Percentiles rank a stretch among this genome's conserved stretches.
These are phyloP conservation scores for Bombus vancouverensis DNA, from an alignment of 1,140 invertebrate genomes.

Conservation along the genomic window DNA sequence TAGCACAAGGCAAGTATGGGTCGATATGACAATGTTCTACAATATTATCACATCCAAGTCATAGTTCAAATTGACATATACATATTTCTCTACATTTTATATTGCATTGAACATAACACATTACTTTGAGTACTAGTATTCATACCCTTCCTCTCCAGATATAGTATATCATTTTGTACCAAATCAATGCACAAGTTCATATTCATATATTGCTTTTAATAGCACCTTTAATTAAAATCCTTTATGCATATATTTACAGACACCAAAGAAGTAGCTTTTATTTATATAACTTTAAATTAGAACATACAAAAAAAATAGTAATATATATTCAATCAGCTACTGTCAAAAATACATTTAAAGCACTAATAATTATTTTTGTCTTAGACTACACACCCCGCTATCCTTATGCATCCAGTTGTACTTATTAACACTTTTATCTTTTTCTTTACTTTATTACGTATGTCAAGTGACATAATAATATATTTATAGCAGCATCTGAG, in stretches of 20 bases:
- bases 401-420: conserved; percentile 78
- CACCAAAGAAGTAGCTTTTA: neutral
- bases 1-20: conserved; percentile 82
- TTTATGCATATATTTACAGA: neutral
- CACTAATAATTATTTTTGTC: conserved; percentile 22
- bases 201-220: conserved; percentile 5
- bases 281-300: neutral
- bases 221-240: neutral
- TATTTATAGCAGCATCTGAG: conserved; percentile 83
- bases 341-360: neutral
- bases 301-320: conserved; percentile 4
- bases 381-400: conserved; percentile 65
- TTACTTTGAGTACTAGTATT: conserved; percentile 40
- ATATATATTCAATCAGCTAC: neutral
- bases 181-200: conserved; percentile 40
- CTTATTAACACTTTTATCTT: conserved; percentile 46
- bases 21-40: conserved; percentile 62
- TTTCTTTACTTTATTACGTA: conserved; percentile 30
- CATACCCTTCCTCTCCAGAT: conserved; percentile 64
- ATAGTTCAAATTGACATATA: conserved; percentile 40
- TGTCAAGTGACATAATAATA: conserved; percentile 65
- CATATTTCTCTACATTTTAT: conserved; percentile 45
- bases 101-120: conserved; percentile 50
- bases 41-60: conserved; percentile 49
- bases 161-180: conserved; percentile 21